phyloP scores from a whole-genome alignment of 2,888 invertebrate species.

The Epicampocera succincta region DNA sequence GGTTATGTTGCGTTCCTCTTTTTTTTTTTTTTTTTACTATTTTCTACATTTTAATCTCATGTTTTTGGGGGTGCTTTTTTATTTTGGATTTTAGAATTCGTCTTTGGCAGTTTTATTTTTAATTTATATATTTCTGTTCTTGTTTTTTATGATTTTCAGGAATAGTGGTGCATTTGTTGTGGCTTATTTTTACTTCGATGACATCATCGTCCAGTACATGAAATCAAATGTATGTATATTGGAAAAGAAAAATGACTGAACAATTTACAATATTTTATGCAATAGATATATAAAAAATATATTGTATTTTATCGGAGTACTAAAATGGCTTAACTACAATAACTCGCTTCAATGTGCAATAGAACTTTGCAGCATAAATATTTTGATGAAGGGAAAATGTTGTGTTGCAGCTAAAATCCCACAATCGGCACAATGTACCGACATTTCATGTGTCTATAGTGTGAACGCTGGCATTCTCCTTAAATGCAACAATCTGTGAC shows the following conservation, averaged over 20 bases:
- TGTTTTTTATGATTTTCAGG: constrained; percentile 2
- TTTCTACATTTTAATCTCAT: constrained; percentile 12
- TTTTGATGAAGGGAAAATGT: too few relatives aligned
- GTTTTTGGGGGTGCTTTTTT: constrained; percentile 37
- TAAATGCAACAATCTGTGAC: too few relatives aligned
- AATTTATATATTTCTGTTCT: background rate
- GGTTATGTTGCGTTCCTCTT: constrained; percentile 31
- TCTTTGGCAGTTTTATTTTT: constrained; percentile 1
- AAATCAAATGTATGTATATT: constrained; percentile 1
- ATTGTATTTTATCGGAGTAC: too few relatives aligned
- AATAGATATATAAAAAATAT: too few relatives aligned
- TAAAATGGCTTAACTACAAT: too few relatives aligned
- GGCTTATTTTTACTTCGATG: constrained; percentile 29
- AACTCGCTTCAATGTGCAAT: too few relatives aligned
- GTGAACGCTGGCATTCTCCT: too few relatives aligned
- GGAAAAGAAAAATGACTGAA: background rate
- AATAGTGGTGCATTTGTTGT: constrained; percentile 54
- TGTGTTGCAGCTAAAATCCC: too few relatives aligned
- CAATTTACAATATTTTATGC: too few relatives aligned
- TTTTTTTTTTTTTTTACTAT: constrained; percentile 6
- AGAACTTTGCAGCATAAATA: too few relatives aligned
- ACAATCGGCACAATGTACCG: too few relatives aligned
- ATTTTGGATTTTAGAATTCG: background rate
- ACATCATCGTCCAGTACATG: constrained; percentile 41
- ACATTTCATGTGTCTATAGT: too few relatives aligned